These are phyloP conservation scores for Orius insidiosus DNA, from an alignment of 1,140 invertebrate species.

Conservation along the genomic window DNA sequence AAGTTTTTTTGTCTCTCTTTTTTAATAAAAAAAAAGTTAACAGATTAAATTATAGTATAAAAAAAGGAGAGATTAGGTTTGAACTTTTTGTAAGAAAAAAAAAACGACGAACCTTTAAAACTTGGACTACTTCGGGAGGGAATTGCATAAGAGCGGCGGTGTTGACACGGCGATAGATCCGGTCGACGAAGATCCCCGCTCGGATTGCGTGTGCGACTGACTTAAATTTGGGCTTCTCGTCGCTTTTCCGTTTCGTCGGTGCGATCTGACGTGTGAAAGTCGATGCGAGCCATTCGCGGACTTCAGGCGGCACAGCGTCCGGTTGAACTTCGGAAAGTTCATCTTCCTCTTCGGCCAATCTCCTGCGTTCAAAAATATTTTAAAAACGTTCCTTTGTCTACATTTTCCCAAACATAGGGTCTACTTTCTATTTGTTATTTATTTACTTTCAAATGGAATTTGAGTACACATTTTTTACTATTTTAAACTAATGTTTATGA, in stretches of 20 bases:
- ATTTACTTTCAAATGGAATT: no score
- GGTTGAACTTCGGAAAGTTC: slow-evolving; percentile 89
- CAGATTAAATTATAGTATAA: no score
- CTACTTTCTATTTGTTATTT: no score
- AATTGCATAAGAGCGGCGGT: slow-evolving; percentile 75
- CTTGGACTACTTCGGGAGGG: slow-evolving; percentile 67
- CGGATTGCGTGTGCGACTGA: slow-evolving; percentile 95
- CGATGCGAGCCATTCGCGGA: slow-evolving; percentile 89
- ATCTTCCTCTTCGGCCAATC: slow-evolving; percentile 76
- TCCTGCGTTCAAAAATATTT: slow-evolving; percentile 28
- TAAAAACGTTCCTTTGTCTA: no score
- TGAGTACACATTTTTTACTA: no score
- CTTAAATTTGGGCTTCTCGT: slow-evolving; percentile 73
- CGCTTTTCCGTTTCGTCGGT: slow-evolving; percentile 49
- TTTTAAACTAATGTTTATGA: no score
- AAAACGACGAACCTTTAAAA: slow-evolving; percentile 57
- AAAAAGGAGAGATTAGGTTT: no score
- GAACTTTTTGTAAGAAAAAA: background rate
- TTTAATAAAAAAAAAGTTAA: no score
- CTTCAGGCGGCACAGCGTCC: slow-evolving; percentile 85
- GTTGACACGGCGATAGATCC: slow-evolving; percentile 79
- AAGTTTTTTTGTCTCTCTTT: no score
- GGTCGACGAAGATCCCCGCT: slow-evolving; percentile 93
- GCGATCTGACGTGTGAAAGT: slow-evolving; percentile 88
- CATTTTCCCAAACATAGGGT: no score